phyloP scores from a whole-genome alignment of 2,888 invertebrate species.

The Drosophila picticornis region DNA sequence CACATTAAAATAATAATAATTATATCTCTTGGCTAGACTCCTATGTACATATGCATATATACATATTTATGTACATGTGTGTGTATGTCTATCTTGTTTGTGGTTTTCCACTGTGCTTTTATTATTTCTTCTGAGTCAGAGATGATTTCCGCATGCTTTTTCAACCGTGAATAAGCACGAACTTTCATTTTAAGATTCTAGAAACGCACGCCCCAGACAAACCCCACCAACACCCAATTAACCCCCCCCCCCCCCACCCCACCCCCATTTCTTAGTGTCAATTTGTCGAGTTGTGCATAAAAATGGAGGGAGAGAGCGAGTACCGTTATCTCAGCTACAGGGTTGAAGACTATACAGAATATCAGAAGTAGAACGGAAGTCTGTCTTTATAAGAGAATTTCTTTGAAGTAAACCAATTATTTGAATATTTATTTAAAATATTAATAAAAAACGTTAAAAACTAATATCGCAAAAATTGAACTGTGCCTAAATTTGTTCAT shows the following conservation, averaged over 20 bases:
- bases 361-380: neutral
- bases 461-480: too few species aligned
- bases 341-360: neutral
- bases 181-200: constrained; percentile 80
- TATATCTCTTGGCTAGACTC: constrained; percentile 64
- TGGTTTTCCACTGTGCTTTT: constrained; percentile 37
- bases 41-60: constrained; percentile 11
- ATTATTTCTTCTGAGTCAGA: constrained; percentile 34
- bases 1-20: constrained; percentile 79
- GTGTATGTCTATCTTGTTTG: constrained; percentile 1
- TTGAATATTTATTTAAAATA: too few species aligned
- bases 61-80: neutral
- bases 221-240: constrained; percentile 5
- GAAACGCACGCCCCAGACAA: constrained; percentile 43
- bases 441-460: too few species aligned
- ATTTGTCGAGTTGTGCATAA: constrained; percentile 59
- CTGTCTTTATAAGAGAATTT: neutral
- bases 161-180: constrained; percentile 81
- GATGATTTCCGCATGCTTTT: constrained; percentile 80
- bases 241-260: neutral
- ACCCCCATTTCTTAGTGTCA: constrained; percentile 41
- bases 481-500: too few species aligned
- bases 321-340: constrained; percentile 4
- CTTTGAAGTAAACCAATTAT: neutral
- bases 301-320: constrained; percentile 37